Evolutionary conservation across 2,797 vertebrate species (phyloP).

Genomic region (Sebastes steindachneri): DNA sequence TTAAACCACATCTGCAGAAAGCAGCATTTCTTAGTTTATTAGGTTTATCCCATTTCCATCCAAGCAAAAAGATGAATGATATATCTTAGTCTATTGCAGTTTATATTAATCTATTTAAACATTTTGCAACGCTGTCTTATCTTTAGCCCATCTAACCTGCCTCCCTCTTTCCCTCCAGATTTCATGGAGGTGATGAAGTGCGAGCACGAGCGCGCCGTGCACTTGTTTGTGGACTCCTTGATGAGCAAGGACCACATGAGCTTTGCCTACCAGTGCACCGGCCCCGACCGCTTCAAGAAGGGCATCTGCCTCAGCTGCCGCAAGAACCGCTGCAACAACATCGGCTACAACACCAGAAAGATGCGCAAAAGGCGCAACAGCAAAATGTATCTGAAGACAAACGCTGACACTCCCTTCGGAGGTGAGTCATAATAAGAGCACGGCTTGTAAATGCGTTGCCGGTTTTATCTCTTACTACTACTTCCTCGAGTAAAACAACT

Average conservation of each 20-base stretch:
- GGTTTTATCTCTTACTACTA: not conserved
- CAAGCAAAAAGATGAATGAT: not conserved
- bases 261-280: constrained; percentile 92
- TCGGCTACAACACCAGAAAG: constrained; percentile 92
- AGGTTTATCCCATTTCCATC: not conserved
- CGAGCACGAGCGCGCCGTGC: constrained; percentile 93
- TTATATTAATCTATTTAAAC: too few species aligned
- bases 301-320: constrained; percentile 98
- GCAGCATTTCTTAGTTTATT: not conserved
- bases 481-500: not conserved
- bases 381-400: constrained; percentile 97
- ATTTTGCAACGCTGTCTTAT: not conserved
- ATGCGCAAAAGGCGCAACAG: constrained; percentile 89
- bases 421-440: constrained; percentile 74
- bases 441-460: not conserved
- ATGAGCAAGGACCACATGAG: constrained; percentile 92
- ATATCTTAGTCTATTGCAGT: not conserved
- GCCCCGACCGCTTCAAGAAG: constrained; percentile 92
- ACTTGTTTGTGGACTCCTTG: constrained; percentile 95
- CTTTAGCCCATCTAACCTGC: not conserved
- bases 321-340: constrained; percentile 94
- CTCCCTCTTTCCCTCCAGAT: constrained; percentile 71
- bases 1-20: not conserved
- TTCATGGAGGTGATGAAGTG: constrained; percentile 91
- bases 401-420: constrained; percentile 92